These are phyloP conservation scores for Odontothrips loti DNA, from an alignment of 2,888 invertebrate genomes.

Conservation along the genomic window DNA sequence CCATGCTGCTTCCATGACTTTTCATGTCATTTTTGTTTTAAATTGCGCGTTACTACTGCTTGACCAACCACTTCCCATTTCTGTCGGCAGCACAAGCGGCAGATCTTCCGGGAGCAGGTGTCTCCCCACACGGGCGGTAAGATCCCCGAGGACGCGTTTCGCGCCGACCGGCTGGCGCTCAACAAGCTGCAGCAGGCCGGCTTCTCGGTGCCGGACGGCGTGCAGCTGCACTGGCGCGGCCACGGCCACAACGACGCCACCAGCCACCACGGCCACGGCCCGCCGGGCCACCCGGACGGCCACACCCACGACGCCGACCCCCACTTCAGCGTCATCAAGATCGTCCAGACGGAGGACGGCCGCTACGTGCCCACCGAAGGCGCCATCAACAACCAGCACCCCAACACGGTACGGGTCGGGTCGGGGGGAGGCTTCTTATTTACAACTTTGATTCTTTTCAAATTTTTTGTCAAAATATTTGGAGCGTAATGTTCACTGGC, in stretches of 20 bases:
- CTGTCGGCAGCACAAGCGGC: conserved; percentile 53
- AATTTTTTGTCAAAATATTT: too few species aligned
- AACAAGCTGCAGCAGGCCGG: conserved; percentile 60
- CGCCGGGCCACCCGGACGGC: conserved; percentile 14
- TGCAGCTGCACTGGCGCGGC: conserved; percentile 50
- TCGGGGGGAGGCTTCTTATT: too few species aligned
- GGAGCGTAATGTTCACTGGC: too few species aligned
- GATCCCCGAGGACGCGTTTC: conserved; percentile 60
- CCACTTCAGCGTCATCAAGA: conserved; percentile 38
- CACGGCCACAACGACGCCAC: conserved; percentile 37
- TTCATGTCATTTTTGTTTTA: too few species aligned
- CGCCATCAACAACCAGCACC: too few species aligned
- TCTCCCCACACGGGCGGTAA: conserved; percentile 59
- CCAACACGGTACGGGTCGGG: too few species aligned
- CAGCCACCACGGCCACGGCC: neutral
- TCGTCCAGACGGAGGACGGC: conserved; percentile 50
- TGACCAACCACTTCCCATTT: too few species aligned
- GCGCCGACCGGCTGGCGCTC: conserved; percentile 55
- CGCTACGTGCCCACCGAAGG: conserved; percentile 53
- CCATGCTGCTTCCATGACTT: too few species aligned
- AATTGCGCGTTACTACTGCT: too few species aligned
- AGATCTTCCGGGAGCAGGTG: conserved; percentile 60
- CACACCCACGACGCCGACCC: neutral
- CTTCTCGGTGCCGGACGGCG: conserved; percentile 57
- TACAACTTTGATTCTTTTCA: too few species aligned